Evolutionary conservation across 2,888 invertebrate genomes (phyloP), one percentile per base, ranked within the genome.

Genomic region (Cyclophora punctaria): DNA sequence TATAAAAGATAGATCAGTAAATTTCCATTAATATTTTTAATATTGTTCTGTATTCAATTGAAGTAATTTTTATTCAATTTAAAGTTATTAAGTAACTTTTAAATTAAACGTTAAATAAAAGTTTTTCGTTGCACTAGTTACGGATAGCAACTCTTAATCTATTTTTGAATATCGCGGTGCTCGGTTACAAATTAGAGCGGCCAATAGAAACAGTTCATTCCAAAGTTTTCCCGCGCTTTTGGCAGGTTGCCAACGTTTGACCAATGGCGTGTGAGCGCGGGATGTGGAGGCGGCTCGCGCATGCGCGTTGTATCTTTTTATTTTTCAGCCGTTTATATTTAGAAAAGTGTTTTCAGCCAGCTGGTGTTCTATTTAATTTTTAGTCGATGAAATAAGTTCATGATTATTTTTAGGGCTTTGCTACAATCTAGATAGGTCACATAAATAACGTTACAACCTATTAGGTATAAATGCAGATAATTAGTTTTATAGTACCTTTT

Each of bases 161-260:
- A 88, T 88, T 87, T 87, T 88, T 82, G 81, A 87, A 87, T 83
- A 83, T 75, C 81, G 87, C 86, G 87, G 87, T 86, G 87, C 86
- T 84, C 76, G 83, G 81, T 86, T 87, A 74, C 85, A 78, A 67
- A 74, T 73, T 72, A 55, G 68, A 70, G 63, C 63, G 58, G 61
- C 85, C 87, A 85, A 86, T 86, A 68, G 78, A 64, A 75, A 63
- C 59, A 54, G 61, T 64, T 66, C 71, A 67, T 71, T 75, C 64
- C 64, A 58, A 73, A 75, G 69, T 73, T 80, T 81, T 80, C 77
- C 82, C 83, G 80, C 82, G 78, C 69, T 80, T 83, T 85, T 86
- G 88, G 88, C 85, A 78, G 54, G 53, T 63, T 75, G 84, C 88
- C 87, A 85, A 69, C 48, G 56, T 56, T 60, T 71, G 64, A 66